Conservation (phyloP, 1,140 invertebrate genomes). For the Ylistrum balloti region DNA sequence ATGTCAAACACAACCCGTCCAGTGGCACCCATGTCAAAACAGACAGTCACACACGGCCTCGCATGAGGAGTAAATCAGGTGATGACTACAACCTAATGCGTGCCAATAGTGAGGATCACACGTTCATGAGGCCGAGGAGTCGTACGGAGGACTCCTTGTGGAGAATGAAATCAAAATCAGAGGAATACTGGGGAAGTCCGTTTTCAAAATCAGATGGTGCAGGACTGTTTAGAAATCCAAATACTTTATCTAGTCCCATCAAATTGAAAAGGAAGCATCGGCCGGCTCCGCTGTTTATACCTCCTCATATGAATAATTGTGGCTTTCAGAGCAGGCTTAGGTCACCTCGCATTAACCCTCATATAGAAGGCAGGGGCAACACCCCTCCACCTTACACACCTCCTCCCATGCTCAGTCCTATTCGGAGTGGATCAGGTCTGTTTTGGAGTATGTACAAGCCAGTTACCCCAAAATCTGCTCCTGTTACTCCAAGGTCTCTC, state of each 20-base stretch:
- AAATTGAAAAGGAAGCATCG: slow-evolving; percentile 86
- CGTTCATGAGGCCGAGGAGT: slow-evolving; percentile 75
- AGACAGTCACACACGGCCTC: slow-evolving; percentile 47
- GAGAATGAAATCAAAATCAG: slow-evolving; percentile 67
- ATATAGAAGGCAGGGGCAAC: slow-evolving; percentile 73
- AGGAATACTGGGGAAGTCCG: slow-evolving; percentile 63
- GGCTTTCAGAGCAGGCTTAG: slow-evolving; percentile 84
- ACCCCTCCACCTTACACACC: slow-evolving; percentile 90
- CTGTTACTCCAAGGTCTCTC: slow-evolving; percentile 68
- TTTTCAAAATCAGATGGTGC: slow-evolving; percentile 82
- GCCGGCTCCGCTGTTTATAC: slow-evolving; percentile 85
- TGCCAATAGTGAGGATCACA: slow-evolving; percentile 75
- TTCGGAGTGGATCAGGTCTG: slow-evolving; percentile 92
- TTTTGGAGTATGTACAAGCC: slow-evolving; percentile 85
- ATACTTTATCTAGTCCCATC: slow-evolving; percentile 79
- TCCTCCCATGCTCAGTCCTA: slow-evolving; percentile 95
- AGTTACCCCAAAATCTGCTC: slow-evolving; percentile 75
- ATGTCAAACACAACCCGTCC: slow-evolving; percentile 48
- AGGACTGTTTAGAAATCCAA: slow-evolving; percentile 90
- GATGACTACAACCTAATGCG: slow-evolving; percentile 75
- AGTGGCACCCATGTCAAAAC: slow-evolving; percentile 24
- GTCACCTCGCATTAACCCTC: slow-evolving; percentile 83
- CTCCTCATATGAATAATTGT: slow-evolving; percentile 83
- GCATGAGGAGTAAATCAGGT: slow-evolving; percentile 77
- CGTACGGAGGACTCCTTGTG: slow-evolving; percentile 71